A percentile compares a stretch with the other conserved stretches of the same genome.
These are phyloP conservation scores for Dromius quadrimaculatus DNA, from an alignment of 2,888 invertebrate species.

Conservation along the genomic window DNA sequence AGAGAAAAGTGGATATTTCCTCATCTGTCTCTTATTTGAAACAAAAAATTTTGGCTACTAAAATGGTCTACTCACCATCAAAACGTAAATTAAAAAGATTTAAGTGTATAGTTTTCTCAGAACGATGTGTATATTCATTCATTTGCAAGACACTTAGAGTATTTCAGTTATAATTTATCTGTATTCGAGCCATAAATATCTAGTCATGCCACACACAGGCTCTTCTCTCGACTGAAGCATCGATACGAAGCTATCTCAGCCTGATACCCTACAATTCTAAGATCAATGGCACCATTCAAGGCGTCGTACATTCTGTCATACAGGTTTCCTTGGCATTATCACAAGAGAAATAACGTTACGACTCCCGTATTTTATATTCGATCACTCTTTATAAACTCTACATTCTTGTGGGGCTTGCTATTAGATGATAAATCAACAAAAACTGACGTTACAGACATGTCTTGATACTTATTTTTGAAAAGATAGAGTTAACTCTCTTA, in stretches of 20 bases:
- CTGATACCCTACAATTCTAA: slow-evolving; percentile 6
- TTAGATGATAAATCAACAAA: slow-evolving; percentile 32
- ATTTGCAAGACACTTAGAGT: slow-evolving; percentile 6
- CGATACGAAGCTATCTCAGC: slow-evolving; percentile 6
- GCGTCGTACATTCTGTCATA: slow-evolving; percentile 26
- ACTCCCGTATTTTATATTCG: slow-evolving; percentile 26
- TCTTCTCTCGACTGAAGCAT: too few relatives aligned
- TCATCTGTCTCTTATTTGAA: too few relatives aligned
- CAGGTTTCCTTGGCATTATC: slow-evolving; percentile 26
- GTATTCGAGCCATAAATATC: slow-evolving; percentile 17
- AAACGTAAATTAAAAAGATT: background rate
- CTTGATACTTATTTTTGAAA: too few relatives aligned
- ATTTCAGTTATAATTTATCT: background rate
- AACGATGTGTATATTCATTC: background rate
- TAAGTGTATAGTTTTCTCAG: background rate
- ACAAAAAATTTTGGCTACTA: too few relatives aligned
- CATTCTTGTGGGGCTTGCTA: slow-evolving; percentile 35
- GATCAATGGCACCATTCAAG: slow-evolving; percentile 6
- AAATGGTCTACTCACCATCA: background rate
- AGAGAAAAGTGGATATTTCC: too few relatives aligned
- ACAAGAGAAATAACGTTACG: background rate
- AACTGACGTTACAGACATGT: slow-evolving; percentile 24
- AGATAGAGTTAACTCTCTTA: too few relatives aligned
- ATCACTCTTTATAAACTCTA: slow-evolving; percentile 40
- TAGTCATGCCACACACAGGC: slow-evolving; percentile 21